Evolutionary conservation across 2,888 invertebrate genomes (phyloP).

Genomic region (Campaea margaritaria): DNA sequence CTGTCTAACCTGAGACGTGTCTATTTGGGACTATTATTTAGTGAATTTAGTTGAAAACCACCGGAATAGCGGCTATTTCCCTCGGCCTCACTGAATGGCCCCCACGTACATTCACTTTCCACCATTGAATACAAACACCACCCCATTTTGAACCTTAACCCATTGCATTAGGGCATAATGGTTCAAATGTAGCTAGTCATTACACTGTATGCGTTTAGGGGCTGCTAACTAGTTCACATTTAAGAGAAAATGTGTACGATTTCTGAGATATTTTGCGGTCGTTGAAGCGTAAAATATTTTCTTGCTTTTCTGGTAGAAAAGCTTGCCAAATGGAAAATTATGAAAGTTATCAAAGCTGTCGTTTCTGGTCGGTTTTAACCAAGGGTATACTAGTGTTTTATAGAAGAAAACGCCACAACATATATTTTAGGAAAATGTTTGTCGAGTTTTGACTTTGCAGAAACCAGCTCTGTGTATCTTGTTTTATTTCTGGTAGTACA

Average conservation of each 20-base stretch:
- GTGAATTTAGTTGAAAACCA: conserved; percentile 48
- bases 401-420: too few species aligned
- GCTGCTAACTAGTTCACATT: conserved; percentile 37
- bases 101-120: conserved; percentile 46
- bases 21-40: conserved; percentile 44
- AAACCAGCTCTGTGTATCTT: too few species aligned
- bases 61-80: conserved; percentile 55
- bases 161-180: conserved; percentile 15
- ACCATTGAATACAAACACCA: conserved; percentile 30
- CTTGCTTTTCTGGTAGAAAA: conserved; percentile 30
- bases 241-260: conserved; percentile 38
- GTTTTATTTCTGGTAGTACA: too few species aligned
- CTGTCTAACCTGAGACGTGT: conserved; percentile 36
- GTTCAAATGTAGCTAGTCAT: conserved; percentile 22
- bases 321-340: conserved; percentile 12
- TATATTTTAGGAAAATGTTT: too few species aligned
- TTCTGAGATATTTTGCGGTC: conserved; percentile 37
- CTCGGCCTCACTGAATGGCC: conserved; percentile 40
- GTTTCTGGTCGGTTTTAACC: neutral
- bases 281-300: conserved; percentile 41
- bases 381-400: too few species aligned
- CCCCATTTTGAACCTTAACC: conserved; percentile 30
- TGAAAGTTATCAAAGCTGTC: conserved; percentile 19
- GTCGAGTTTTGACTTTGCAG: too few species aligned
- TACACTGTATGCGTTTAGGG: conserved; percentile 35